Base-by-base conservation (phyloP, 2,113 vertebrate species). In the Phalacrocorax brasilianus region DNA sequence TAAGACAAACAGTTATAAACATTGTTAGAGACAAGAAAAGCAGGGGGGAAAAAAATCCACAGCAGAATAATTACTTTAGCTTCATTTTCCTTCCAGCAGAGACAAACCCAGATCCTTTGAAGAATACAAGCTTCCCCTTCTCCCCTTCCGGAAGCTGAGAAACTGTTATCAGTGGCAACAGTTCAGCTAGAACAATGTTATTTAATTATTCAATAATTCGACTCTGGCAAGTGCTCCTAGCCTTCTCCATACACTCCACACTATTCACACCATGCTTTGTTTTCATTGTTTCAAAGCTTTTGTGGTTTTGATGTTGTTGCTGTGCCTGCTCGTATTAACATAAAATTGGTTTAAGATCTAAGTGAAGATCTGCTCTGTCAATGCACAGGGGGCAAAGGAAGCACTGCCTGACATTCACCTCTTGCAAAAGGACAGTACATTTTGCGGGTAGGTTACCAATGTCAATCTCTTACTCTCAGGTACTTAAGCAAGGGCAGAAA, bases 1-100 rank as follows among this genome's bases (percentile, higher is more conserved):
- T 99, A 97, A 75, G 96, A 91, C 74, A 94, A 96, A 86, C 23
- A 86, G 38, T 92, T 71, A 23, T 56, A 92, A 94, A 77, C 55
- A 65, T 38, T 4, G 11, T 76, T 70, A 96, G 71, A 77, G 70
- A 89, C 0, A 0, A 94, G 55, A 75, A 92, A 96, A 94, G n/a
- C 38, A 62, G 35, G 21, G 42, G 42, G 6, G 6, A 30, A 79
- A 81, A 88, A 81, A 88, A 87, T 73, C 49, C 58, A 94, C 59
- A 85, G 50, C 72, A 92, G 21, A 91, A 44, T 85, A 89, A 96
- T 95, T 78, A 85, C 70, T 94, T 96, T 93, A 89, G 89, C 87
- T 96, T 82, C 22, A 85, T 96, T 91, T 91, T 95, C 74, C 91
- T 95, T 88, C 67, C 79, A 95, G 81, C 93, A 93, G 89, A 96